These are phyloP conservation scores for Acanthis flammea DNA, from an alignment of 2,797 vertebrate species.

Conservation along the genomic window DNA sequence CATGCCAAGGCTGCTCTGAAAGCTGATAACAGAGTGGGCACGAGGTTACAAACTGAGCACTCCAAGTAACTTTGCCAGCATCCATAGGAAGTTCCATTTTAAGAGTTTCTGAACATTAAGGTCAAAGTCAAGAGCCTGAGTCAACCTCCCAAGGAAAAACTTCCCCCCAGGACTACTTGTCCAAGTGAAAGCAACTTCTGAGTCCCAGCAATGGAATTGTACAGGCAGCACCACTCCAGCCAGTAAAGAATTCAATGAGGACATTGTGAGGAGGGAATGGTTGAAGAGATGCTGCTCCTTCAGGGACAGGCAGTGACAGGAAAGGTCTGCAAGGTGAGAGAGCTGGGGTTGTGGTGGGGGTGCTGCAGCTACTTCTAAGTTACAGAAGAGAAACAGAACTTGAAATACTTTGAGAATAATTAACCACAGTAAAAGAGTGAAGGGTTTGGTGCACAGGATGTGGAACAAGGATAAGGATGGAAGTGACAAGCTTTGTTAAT, in stretches of 20 bases:
- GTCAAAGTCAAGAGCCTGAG: neutral
- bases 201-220: neutral
- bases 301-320: neutral
- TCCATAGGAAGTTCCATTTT: neutral
- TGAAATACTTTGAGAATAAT: neutral
- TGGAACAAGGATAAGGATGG: neutral
- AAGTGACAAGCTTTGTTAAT: neutral
- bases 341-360: neutral
- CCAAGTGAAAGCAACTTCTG: neutral
- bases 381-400: neutral
- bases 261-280: neutral
- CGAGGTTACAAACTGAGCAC: neutral
- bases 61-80: neutral
- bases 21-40: neutral
- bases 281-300: neutral
- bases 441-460: neutral
- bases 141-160: neutral
- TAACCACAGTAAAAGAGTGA: neutral
- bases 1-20: neutral
- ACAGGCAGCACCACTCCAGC: neutral
- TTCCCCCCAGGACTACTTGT: neutral
- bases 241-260: neutral
- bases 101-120: neutral
- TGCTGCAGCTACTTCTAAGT: neutral
- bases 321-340: neutral